Evolutionary conservation across 2,113 vertebrate genomes (phyloP).

Genomic region (Dasyornis broadbenti): DNA sequence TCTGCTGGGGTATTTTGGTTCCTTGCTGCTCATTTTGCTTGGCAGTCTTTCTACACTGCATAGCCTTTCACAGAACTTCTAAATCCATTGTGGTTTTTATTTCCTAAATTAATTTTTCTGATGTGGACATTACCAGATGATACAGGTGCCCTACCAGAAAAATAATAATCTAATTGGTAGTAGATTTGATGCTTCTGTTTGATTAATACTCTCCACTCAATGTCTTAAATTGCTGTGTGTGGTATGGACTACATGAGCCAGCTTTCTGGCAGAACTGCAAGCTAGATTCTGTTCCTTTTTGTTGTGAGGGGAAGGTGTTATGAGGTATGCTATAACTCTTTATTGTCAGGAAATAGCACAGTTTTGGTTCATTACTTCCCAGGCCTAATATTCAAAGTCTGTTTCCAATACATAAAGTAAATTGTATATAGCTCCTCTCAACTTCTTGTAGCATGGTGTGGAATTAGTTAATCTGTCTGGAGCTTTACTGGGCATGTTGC

Average conservation of each 20-base stretch:
- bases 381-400: neutral
- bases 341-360: neutral
- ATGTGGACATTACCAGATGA: neutral
- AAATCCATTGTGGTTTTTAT: neutral
- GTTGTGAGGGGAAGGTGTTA: neutral
- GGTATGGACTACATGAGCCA: neutral
- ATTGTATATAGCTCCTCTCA: neutral
- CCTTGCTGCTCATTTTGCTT: neutral
- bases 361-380: neutral
- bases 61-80: neutral
- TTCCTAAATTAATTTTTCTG: neutral
- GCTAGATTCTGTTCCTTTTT: neutral
- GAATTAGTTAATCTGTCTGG: neutral
- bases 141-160: neutral
- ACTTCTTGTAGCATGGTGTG: neutral
- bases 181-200: neutral
- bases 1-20: neutral
- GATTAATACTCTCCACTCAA: neutral
- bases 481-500: neutral
- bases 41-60: neutral
- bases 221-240: neutral
- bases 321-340: neutral
- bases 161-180: constrained; percentile 3
- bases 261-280: neutral
- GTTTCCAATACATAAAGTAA: neutral